Evolutionary conservation across 2,888 invertebrate species (phyloP).

Genomic region (Nematopogon swammerdamellus): DNA sequence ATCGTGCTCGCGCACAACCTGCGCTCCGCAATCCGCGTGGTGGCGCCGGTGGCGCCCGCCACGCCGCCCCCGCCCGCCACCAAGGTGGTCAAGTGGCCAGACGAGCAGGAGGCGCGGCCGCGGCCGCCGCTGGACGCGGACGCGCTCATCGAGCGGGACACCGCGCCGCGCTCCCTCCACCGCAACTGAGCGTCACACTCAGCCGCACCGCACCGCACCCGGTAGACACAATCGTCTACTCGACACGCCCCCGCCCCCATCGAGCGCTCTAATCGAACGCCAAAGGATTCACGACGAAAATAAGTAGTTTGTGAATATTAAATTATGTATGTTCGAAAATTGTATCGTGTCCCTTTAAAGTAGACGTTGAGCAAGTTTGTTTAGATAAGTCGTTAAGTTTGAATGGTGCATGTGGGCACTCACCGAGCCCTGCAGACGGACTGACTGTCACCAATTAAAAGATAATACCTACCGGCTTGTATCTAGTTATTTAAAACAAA

Average conservation of each 20-base stretch:
- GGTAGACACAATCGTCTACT: too few species aligned
- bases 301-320: background rate
- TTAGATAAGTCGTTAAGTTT: background rate
- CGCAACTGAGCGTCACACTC: background rate
- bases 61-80: slow-evolving; percentile 32
- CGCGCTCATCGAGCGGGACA: slow-evolving; percentile 7
- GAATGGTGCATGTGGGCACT: background rate
- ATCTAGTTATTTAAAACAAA: background rate
- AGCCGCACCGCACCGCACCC: background rate
- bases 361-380: background rate
- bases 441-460: background rate
- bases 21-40: slow-evolving; percentile 18
- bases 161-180: background rate
- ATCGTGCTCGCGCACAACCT: slow-evolving; percentile 27
- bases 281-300: background rate
- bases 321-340: background rate
- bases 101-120: slow-evolving; percentile 18
- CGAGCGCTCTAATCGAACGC: background rate
- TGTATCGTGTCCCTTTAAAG: background rate
- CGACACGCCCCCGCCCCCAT: background rate
- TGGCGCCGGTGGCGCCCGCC: slow-evolving; percentile 38
- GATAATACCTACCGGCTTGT: background rate
- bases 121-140: slow-evolving; percentile 27
- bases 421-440: background rate
- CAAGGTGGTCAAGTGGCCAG: slow-evolving; percentile 41